Base-by-base conservation (phyloP, 2,113 vertebrate genomes). In the Dinomys branickii region DNA sequence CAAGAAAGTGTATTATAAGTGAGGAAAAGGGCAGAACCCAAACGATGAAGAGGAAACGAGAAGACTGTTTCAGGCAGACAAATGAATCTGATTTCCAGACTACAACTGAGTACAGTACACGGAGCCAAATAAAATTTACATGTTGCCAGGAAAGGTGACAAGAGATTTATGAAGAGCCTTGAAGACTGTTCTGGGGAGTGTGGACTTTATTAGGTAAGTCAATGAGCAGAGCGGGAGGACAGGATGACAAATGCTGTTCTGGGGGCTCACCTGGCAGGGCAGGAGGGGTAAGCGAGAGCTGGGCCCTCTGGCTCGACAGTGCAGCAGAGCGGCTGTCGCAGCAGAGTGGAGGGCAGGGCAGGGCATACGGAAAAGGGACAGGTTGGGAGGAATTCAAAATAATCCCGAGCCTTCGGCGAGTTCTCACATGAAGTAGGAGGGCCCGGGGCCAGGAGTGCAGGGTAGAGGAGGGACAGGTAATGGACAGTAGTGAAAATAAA, bases 161-260 rank as follows among this genome's bases (percentile, higher is more conserved):
- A 95, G 73, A 96, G 94, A 97, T 97, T 97, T 94, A 96, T 59
- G 90, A 92, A 94, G 85, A 93, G 78, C 47, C n/a, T 91, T 88
- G 92, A 90, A 95, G 82, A 77, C 78, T 54, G 78, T 61, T 73
- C n/a, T 35, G 86, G 90, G 94, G 90, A 85, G 94, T 97, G 69
- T 47, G 56, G 97, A 95, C 92, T 97, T 97, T 94, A 95, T 94
- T 95, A 93, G 95, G 96, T 88, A 95, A 94, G 94, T 94, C 91
- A 97, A 96, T 75, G 93, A 97, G 94, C 81, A 91, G 90, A 35
- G 63, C 56, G 73, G 52, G 81, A 63, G 95, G 95, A 63, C 67
- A 87, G 38, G 84, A 77, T 82, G 87, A 92, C 63, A 97, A 91
- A 87, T 26, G 5, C 47, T 33, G 26, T 93, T 90, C 75, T 11